Percentiles rank a stretch among this genome's conserved stretches.
Evolutionary conservation across 2,113 vertebrate species (phyloP).

Genomic region (Zingel zingel): DNA sequence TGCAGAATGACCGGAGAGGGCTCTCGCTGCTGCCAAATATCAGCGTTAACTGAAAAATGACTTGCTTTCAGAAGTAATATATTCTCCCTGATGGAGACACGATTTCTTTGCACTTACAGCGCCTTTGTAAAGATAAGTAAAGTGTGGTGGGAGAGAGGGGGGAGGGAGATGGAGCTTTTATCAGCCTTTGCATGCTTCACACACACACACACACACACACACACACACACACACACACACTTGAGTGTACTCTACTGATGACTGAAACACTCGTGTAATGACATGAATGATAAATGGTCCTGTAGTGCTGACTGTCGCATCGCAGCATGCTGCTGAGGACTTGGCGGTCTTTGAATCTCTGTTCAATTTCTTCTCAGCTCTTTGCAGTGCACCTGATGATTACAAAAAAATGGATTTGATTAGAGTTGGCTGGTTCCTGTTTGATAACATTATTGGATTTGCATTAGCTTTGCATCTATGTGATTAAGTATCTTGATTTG

Average conservation of each 20-base stretch:
- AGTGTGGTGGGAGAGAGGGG: slow-evolving; percentile 20
- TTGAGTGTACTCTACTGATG: slow-evolving; percentile 38
- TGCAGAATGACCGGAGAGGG: slow-evolving; percentile 5
- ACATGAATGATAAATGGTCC: slow-evolving; percentile 55
- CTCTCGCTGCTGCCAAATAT: slow-evolving; percentile 39
- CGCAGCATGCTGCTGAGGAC: neutral
- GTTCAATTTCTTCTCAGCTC: neutral
- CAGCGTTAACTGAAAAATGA: slow-evolving; percentile 68
- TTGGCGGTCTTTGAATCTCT: neutral
- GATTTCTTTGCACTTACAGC: slow-evolving; percentile 58
- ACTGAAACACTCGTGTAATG: slow-evolving; percentile 48
- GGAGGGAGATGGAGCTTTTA: slow-evolving; percentile 37
- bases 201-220: neutral
- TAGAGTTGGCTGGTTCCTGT: neutral
- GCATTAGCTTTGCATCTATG: slow-evolving; percentile 4
- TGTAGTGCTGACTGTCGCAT: slow-evolving; percentile 17
- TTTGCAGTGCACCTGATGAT: neutral
- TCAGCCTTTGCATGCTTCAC: slow-evolving; percentile 34
- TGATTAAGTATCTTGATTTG: neutral
- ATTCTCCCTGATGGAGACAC: slow-evolving; percentile 55
- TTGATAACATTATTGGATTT: slow-evolving; percentile 1
- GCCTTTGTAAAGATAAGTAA: slow-evolving; percentile 68
- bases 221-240: slow-evolving; percentile 10
- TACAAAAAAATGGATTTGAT: neutral
- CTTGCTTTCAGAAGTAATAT: slow-evolving; percentile 58